Evolutionary conservation across 2,113 vertebrate genomes (phyloP).

Genomic region (Thoracochromis brauschi): DNA sequence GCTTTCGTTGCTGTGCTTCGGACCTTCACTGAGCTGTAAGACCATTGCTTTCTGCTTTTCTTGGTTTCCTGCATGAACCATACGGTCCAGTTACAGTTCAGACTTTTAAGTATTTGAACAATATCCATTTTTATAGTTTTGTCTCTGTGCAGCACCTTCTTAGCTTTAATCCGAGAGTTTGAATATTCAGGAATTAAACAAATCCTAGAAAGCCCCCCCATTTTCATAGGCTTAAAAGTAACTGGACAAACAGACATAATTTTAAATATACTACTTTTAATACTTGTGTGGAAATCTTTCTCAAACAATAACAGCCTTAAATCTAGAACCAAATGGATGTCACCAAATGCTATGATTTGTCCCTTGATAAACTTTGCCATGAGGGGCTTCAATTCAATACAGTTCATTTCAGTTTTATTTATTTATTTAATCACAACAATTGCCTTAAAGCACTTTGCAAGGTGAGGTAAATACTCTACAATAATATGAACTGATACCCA

Average conservation of each 20-base stretch:
- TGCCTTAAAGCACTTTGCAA: background rate
- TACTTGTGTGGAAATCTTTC: background rate
- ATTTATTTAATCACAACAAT: background rate
- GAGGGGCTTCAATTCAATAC: background rate
- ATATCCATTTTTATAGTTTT: background rate
- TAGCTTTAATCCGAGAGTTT: background rate
- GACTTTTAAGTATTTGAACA: background rate
- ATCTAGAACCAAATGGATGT: background rate
- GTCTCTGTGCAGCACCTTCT: background rate
- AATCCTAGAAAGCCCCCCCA: background rate
- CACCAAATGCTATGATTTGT: background rate
- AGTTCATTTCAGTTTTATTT: background rate
- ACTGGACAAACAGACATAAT: background rate
- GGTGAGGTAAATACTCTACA: background rate
- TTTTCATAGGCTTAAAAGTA: background rate
- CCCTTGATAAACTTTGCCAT: background rate
- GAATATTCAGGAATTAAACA: background rate
- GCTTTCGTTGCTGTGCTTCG: slow-evolving; percentile 41
- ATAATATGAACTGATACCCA: background rate
- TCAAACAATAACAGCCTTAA: background rate
- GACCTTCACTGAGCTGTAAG: slow-evolving; percentile 67
- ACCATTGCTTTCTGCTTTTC: background rate
- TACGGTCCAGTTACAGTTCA: background rate
- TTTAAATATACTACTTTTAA: background rate
- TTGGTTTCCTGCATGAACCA: background rate